Base-by-base conservation (phyloP, 2,888 invertebrate species). In the Eristalinus sepulchralis region DNA sequence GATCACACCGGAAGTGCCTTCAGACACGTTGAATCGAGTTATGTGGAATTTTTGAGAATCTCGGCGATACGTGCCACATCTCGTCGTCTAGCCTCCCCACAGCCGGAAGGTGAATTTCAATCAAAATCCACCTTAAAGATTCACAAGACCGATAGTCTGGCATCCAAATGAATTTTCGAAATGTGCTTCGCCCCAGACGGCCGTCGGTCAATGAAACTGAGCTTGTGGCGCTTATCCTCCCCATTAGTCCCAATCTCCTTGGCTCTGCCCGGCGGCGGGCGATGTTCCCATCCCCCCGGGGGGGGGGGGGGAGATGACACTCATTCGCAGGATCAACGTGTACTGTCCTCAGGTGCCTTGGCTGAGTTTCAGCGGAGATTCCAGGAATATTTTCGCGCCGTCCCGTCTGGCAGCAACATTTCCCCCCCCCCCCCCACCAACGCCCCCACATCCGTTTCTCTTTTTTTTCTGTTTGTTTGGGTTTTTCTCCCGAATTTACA, bases 1-100 rank as follows among this genome's bases (percentile, higher is more conserved):
- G 39, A 39, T n/a, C 64, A 62, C 8, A 55, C 71, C 64, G 71
- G 62, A 72, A 76, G 67, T 76, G 71, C 63, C 67, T 71, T 36
- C 64, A 82, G 85, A 76, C 85, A 73, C 63, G 73, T 70, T 60
- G 73, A 77, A 85, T 85, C 82, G 85, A 85, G 82, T 85, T 85
- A 82, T 77, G 77, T 78, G 72, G 62, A 82, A 63, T 81, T 81
- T 85, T 62, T 55, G 22, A 20, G 36, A 66, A 17, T 39, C 53
- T 17, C 20, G 24, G 60, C 13, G 66, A 24, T 79, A 75, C 70
- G 71, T 80, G 81, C 53, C 24, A 53, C 64, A 55, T 70, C 60
- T 17, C 24, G 36, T 39, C 39, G 39, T 64, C 53, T 53, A 62
- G 8, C n/a, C n/a, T n/a, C n/a, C n/a, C n/a, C n/a, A n/a, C 13